These are phyloP conservation scores for Aleadryas rufinucha DNA, from an alignment of 2,113 vertebrate species.

Conservation along the genomic window DNA sequence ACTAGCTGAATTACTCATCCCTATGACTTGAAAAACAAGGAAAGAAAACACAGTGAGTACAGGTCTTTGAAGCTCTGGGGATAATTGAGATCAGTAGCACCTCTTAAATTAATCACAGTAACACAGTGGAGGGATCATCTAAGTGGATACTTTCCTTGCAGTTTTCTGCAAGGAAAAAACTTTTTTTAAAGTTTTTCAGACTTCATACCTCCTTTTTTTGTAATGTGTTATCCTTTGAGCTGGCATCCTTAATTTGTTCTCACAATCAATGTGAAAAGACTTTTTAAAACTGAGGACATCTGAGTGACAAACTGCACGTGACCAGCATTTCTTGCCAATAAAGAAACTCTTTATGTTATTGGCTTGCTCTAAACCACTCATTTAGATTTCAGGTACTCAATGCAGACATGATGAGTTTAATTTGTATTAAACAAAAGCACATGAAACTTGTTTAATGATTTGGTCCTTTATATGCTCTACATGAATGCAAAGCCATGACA, in stretches of 20 bases:
- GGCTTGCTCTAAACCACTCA: background rate
- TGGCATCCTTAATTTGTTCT: background rate
- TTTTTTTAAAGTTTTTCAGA: background rate
- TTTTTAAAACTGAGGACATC: background rate
- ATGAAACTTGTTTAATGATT: background rate
- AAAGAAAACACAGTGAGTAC: slow-evolving; percentile 16
- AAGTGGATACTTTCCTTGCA: background rate
- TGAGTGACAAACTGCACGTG: background rate
- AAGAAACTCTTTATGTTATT: background rate
- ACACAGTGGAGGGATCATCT: background rate
- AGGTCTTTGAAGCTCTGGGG: slow-evolving; percentile 51
- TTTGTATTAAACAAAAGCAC: background rate
- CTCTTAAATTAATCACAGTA: slow-evolving; percentile 43
- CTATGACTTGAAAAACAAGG: slow-evolving; percentile 55
- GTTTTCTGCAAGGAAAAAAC: no score
- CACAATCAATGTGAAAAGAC: background rate
- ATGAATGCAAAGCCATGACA: background rate
- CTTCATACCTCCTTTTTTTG: background rate
- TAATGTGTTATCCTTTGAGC: background rate
- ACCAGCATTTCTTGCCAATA: background rate
- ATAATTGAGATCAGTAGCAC: slow-evolving; percentile 47
- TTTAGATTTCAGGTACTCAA: background rate
- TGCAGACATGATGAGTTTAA: background rate
- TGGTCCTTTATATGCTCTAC: background rate
- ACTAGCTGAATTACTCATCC: slow-evolving; percentile 15